Percentiles rank a stretch among this genome's conserved stretches.
These are phyloP conservation scores for Ceriagrion tenellum DNA, from an alignment of 2,888 invertebrate genomes.

Conservation along the genomic window DNA sequence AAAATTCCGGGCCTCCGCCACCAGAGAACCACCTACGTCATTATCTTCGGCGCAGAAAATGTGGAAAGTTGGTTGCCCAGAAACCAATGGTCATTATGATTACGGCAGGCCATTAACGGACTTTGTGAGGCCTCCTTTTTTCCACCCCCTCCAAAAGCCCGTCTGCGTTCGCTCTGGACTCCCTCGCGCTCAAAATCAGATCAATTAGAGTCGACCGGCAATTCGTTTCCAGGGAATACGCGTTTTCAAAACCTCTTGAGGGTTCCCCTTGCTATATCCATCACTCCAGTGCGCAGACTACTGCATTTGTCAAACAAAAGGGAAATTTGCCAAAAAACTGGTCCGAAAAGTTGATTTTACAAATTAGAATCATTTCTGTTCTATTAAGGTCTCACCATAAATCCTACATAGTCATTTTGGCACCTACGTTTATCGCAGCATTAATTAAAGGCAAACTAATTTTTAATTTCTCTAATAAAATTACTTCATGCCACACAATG, in stretches of 20 bases:
- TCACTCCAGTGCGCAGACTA: too few species aligned
- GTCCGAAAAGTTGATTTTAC: too few species aligned
- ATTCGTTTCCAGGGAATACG: neutral
- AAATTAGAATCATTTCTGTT: too few species aligned
- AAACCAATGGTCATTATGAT: slow-evolving; percentile 35
- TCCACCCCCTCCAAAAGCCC: neutral
- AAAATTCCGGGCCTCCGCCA: neutral
- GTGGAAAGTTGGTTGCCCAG: slow-evolving; percentile 27
- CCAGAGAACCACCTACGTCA: slow-evolving; percentile 10
- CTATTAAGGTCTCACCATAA: too few species aligned
- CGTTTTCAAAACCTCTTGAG: neutral
- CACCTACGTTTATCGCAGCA: too few species aligned
- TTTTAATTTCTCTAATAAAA: too few species aligned
- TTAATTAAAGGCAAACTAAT: too few species aligned
- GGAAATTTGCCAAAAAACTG: too few species aligned
- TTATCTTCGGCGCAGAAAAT: slow-evolving; percentile 13
- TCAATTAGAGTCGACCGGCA: neutral
- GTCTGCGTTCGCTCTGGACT: neutral
- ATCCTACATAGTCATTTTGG: too few species aligned
- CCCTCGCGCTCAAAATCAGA: slow-evolving; percentile 5
- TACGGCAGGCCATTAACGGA: slow-evolving; percentile 24
- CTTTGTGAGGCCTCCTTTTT: neutral
- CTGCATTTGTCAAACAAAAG: too few species aligned
- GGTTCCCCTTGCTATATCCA: neutral
- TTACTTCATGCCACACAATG: too few species aligned